Conservation (phyloP, 2,797 vertebrate species). For the Amazonetta brasiliensis region DNA sequence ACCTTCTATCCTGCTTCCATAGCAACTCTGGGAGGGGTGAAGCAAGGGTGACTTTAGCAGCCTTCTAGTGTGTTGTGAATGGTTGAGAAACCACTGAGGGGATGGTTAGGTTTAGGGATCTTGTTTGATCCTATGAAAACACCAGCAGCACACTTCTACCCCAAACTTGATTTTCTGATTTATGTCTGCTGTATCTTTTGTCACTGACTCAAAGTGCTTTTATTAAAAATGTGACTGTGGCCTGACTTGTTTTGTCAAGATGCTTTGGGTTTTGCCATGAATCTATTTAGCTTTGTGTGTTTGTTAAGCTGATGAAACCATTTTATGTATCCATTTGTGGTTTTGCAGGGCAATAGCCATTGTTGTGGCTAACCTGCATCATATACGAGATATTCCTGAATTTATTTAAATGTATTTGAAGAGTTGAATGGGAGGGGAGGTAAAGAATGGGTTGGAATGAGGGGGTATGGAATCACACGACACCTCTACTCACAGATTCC, state of each 20-base stretch:
- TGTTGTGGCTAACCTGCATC: background rate
- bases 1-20: background rate
- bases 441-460: background rate
- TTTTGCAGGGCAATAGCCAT: background rate
- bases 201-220: slow-evolving; percentile 60
- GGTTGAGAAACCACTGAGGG: background rate
- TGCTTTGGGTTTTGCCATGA: background rate
- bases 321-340: fast-evolving
- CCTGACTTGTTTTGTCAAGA: slow-evolving; percentile 10
- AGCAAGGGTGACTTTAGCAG: background rate
- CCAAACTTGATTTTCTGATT: background rate
- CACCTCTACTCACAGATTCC: background rate
- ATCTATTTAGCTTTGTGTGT: background rate
- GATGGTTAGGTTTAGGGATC: background rate
- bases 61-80: background rate
- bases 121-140: background rate
- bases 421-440: background rate
- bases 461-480: background rate
- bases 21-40: background rate
- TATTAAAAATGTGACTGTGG: slow-evolving; percentile 64
- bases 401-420: background rate
- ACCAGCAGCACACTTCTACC: slow-evolving; percentile 26
- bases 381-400: background rate
- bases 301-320: background rate
- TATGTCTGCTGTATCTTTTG: slow-evolving; percentile 36